Percentiles rank a stretch among this genome's conserved stretches.
Conservation (phyloP, 2,797 vertebrate species). For the Eospalax fontanierii region DNA sequence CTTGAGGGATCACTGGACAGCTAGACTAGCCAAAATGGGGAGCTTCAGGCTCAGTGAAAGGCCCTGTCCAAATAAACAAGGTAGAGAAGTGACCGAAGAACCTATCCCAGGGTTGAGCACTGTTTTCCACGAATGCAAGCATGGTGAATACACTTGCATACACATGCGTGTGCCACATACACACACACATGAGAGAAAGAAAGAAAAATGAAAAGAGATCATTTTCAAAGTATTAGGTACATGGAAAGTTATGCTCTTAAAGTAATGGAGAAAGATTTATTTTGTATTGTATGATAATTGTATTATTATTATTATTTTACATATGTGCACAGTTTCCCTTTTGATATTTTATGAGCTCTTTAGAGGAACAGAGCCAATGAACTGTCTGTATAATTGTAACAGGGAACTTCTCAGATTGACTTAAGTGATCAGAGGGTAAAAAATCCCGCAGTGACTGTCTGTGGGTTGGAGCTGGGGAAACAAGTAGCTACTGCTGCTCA, state of each 20-base stretch:
- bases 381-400: not conserved
- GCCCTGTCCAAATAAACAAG: too few species aligned
- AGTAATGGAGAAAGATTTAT: not conserved
- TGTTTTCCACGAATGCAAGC: not conserved
- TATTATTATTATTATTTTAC: not conserved
- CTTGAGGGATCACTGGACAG: not conserved
- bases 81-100: not conserved
- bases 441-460: not conserved
- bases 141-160: not conserved
- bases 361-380: not conserved
- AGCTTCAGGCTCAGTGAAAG: not conserved
- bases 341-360: not conserved
- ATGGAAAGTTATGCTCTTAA: not conserved
- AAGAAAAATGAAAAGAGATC: not conserved
- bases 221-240: slow-evolving; percentile 16
- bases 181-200: not conserved
- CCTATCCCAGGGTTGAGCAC: not conserved
- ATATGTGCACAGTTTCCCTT: not conserved
- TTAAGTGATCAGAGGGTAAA: not conserved
- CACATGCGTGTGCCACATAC: not conserved
- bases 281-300: not conserved
- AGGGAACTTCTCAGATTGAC: not conserved
- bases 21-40: not conserved
- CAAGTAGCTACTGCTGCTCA: not conserved
- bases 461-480: not conserved